Conservation (phyloP, 2,113 vertebrate species). For the Neomonachus schauinslandi region DNA sequence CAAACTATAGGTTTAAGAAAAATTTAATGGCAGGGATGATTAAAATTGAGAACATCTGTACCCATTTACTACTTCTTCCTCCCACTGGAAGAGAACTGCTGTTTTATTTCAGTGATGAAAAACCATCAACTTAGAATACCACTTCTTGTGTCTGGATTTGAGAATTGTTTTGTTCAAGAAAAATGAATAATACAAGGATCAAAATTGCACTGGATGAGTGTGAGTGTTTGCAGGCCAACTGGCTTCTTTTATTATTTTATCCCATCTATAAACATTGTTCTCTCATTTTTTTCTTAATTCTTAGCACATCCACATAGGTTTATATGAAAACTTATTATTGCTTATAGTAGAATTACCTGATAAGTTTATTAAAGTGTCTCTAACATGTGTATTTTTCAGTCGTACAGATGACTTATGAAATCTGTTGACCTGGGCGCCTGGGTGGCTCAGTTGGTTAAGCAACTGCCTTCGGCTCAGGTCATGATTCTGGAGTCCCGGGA, state of each 20-base stretch:
- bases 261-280: background rate
- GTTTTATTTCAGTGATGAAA: background rate
- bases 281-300: background rate
- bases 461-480: too few relatives aligned
- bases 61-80: background rate
- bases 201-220: background rate
- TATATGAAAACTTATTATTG: background rate
- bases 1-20: background rate
- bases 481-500: too few relatives aligned
- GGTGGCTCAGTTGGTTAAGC: too few relatives aligned
- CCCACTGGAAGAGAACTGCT: background rate
- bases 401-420: background rate
- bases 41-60: background rate
- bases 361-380: background rate
- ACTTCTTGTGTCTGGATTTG: background rate
- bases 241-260: background rate
- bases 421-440: background rate
- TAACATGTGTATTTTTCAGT: background rate
- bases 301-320: background rate
- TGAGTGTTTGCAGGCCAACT: background rate
- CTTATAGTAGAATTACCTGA: background rate
- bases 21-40: background rate
- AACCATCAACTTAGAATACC: background rate
- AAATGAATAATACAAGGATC: background rate
- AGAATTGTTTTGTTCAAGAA: background rate